These are phyloP conservation scores for Lophius americanus DNA, from an alignment of 2,797 vertebrate species.

Conservation along the genomic window DNA sequence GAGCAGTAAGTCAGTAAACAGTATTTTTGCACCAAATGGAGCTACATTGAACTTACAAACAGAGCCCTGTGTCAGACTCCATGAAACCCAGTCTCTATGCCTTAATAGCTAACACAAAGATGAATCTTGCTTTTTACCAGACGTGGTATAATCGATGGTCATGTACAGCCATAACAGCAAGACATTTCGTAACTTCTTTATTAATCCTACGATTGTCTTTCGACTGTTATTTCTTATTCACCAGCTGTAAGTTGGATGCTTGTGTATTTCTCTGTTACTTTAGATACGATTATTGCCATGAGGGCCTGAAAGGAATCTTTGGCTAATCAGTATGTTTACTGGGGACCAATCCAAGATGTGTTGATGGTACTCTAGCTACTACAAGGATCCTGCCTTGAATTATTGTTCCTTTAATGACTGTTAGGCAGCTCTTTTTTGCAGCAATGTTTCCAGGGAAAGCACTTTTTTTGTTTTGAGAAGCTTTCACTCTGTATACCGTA, in stretches of 20 bases:
- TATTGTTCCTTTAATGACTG: conserved; percentile 28
- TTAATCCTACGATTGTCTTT: conserved; percentile 46
- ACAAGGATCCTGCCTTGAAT: conserved; percentile 51
- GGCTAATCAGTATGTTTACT: conserved; percentile 57
- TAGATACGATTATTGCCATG: conserved; percentile 54
- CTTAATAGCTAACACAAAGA: conserved; percentile 67
- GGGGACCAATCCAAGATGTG: conserved; percentile 45
- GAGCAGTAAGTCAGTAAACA: conserved; percentile 30
- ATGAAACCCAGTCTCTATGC: conserved; percentile 54
- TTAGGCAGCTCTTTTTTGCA: conserved; percentile 29
- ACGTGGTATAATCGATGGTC: conserved; percentile 49
- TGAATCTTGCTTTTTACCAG: conserved; percentile 27
- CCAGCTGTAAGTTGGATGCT: conserved; percentile 61
- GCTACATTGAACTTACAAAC: conserved; percentile 29
- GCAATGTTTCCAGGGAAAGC: conserved; percentile 12
- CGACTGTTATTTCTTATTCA: conserved; percentile 68
- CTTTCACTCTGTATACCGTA: conserved; percentile 33
- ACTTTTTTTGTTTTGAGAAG: not conserved
- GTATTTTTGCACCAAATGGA: conserved; percentile 54
- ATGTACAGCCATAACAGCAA: conserved; percentile 55
- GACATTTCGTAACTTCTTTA: conserved; percentile 58
- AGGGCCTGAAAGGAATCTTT: conserved; percentile 48
- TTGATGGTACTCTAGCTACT: conserved; percentile 56
- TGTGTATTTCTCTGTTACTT: conserved; percentile 41
- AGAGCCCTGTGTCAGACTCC: conserved; percentile 22